These are phyloP conservation scores for Ancistrus triradiatus DNA, from an alignment of 2,113 vertebrate species.

Conservation along the genomic window DNA sequence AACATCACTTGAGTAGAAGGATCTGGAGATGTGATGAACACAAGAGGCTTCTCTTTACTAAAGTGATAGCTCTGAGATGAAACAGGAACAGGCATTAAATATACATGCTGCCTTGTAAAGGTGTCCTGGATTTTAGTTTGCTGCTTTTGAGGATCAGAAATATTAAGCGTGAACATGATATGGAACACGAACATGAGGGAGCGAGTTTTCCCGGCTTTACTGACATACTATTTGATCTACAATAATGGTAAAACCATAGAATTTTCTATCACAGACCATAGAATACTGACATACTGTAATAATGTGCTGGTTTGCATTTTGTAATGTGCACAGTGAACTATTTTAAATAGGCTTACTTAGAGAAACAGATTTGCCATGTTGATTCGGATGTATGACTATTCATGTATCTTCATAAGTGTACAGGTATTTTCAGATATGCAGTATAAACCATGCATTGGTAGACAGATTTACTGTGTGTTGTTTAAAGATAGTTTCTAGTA, in stretches of 20 bases:
- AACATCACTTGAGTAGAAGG: conserved; percentile 67
- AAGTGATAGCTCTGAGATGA: conserved; percentile 62
- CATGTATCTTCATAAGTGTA: too few relatives aligned
- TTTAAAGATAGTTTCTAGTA: too few relatives aligned
- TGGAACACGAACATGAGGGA: conserved; percentile 21
- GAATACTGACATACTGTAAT: conserved; percentile 15
- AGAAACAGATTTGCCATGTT: too few relatives aligned
- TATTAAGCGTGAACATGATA: conserved; percentile 46
- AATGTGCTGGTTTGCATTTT: conserved; percentile 27
- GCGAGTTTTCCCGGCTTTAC: conserved; percentile 19
- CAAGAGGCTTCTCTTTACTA: conserved; percentile 60
- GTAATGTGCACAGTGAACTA: conserved; percentile 6
- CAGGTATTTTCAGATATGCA: too few relatives aligned
- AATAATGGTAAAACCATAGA: conserved; percentile 38
- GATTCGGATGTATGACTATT: too few relatives aligned
- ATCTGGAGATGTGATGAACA: conserved; percentile 54
- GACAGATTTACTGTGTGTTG: too few relatives aligned
- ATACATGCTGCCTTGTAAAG: conserved; percentile 61
- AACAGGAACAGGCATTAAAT: conserved; percentile 68
- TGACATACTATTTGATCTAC: conserved; percentile 46
- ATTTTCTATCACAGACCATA: conserved; percentile 8
- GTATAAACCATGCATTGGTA: too few relatives aligned
- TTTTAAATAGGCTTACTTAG: too few relatives aligned
- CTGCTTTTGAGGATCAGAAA: conserved; percentile 57
- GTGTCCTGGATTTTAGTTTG: conserved; percentile 55